phyloP scores from a whole-genome alignment of 92 coral and sea anemone species.

The Porites cylindrica region DNA sequence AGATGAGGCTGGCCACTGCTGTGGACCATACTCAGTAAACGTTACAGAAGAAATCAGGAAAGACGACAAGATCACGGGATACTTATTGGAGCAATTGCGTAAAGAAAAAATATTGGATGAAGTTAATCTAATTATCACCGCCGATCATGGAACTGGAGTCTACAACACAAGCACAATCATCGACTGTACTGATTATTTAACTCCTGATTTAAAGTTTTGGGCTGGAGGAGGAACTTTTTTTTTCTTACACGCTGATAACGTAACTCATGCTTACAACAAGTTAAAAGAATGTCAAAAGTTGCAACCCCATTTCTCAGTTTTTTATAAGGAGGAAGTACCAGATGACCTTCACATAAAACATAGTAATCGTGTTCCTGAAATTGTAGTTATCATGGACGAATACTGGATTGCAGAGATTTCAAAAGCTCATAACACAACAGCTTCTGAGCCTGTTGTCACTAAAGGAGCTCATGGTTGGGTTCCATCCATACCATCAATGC shows the following conservation, averaged over 20 bases:
- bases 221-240: slow-evolving; percentile 7
- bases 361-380: slow-evolving; percentile 68
- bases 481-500: slow-evolving; percentile 59
- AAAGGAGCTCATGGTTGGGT: slow-evolving; percentile 70
- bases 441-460: slow-evolving; percentile 13
- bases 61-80: slow-evolving; percentile 53
- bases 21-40: slow-evolving; percentile 68
- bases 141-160: slow-evolving; percentile 87
- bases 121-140: slow-evolving; percentile 79
- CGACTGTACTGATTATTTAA: slow-evolving; percentile 66
- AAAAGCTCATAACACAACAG: slow-evolving; percentile 2
- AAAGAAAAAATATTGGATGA: slow-evolving; percentile 38
- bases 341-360: slow-evolving; percentile 62
- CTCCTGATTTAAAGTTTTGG: slow-evolving; percentile 29
- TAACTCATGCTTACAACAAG: slow-evolving; percentile 41
- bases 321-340: slow-evolving; percentile 69
- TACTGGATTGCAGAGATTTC: slow-evolving; percentile 45
- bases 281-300: slow-evolving; percentile 49
- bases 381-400: slow-evolving; percentile 60
- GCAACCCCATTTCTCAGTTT: slow-evolving; percentile 51
- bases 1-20: slow-evolving; percentile 75
- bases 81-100: slow-evolving; percentile 56
- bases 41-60: slow-evolving; percentile 54
- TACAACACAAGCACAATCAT: slow-evolving; percentile 58
- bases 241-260: slow-evolving; percentile 40